A percentile compares a stretch with the other conserved stretches of the same genome.
phyloP scores from a whole-genome alignment of 2,797 vertebrate genomes.

The Girardinus metallicus region DNA sequence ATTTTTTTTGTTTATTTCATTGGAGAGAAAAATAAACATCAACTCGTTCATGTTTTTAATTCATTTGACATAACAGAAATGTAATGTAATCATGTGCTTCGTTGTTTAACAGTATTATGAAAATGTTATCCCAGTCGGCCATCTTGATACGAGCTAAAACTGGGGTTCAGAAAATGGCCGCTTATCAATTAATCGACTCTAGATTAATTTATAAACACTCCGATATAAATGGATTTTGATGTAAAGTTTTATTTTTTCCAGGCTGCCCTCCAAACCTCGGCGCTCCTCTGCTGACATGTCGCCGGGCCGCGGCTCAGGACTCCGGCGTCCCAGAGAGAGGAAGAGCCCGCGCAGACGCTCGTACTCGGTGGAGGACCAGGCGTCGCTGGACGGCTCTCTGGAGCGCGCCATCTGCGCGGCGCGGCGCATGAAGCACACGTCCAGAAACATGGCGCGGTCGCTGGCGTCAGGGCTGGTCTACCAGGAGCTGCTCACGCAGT shows the following conservation, averaged over 20 bases:
- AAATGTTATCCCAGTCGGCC: no score
- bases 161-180: no score
- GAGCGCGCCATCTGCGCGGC: slow-evolving; percentile 81
- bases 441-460: slow-evolving; percentile 79
- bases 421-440: slow-evolving; percentile 75
- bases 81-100: no score
- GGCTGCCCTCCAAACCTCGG: slow-evolving; percentile 53
- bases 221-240: no score
- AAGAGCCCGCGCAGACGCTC: slow-evolving; percentile 30
- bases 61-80: no score
- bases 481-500: slow-evolving; percentile 64
- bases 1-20: no score
- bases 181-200: no score
- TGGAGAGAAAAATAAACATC: no score
- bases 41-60: no score
- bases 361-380: slow-evolving; percentile 45
- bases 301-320: slow-evolving; percentile 3
- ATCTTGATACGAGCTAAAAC: no score
- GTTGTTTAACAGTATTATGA: no score
- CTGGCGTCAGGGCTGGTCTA: slow-evolving; percentile 79
- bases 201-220: no score
- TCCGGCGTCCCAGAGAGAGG: slow-evolving; percentile 23
- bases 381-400: slow-evolving; percentile 77
- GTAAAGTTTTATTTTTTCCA: slow-evolving; percentile 17
- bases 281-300: slow-evolving; percentile 28